Evolutionary conservation across 2,888 invertebrate species (phyloP).

Genomic region (Pyrrhia umbra): DNA sequence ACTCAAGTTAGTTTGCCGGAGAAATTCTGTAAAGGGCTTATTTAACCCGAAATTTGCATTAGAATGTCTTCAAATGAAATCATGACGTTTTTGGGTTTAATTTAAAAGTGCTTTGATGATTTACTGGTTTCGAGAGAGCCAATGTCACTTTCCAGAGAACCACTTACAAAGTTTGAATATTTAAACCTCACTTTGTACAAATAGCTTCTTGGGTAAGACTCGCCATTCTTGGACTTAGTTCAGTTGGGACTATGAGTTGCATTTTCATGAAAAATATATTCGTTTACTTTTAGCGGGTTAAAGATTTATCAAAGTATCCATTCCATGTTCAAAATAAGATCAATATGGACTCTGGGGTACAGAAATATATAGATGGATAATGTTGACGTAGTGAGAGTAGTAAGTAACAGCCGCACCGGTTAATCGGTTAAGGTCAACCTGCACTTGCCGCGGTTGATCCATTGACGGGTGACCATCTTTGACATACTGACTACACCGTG

Average conservation of each 20-base stretch:
- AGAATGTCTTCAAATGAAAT: slow-evolving; percentile 65
- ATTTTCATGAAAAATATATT: slow-evolving; percentile 6
- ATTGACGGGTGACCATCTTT: no score
- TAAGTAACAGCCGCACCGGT: no score
- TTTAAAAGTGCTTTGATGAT: slow-evolving; percentile 61
- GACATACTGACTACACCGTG: no score
- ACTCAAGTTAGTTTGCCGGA: slow-evolving; percentile 76
- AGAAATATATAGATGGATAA: no score
- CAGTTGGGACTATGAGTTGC: slow-evolving; percentile 16
- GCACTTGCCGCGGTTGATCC: no score
- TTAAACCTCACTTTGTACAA: slow-evolving; percentile 53
- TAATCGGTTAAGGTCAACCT: no score
- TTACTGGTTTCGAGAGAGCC: slow-evolving; percentile 55
- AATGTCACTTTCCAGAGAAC: slow-evolving; percentile 53
- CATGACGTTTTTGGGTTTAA: slow-evolving; percentile 61
- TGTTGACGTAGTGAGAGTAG: no score
- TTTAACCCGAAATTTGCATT: slow-evolving; percentile 68
- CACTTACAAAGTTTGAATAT: slow-evolving; percentile 62
- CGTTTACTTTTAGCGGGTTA: no score
- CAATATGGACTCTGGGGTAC: no score
- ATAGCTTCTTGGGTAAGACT: slow-evolving; percentile 51
- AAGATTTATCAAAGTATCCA: no score
- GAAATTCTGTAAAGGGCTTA: slow-evolving; percentile 73
- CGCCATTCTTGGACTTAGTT: slow-evolving; percentile 40
- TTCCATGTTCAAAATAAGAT: no score